Base-by-base conservation (phyloP, 35 echinoderm and acorn worm species). In the Hemicentrotus pulcherrimus region DNA sequence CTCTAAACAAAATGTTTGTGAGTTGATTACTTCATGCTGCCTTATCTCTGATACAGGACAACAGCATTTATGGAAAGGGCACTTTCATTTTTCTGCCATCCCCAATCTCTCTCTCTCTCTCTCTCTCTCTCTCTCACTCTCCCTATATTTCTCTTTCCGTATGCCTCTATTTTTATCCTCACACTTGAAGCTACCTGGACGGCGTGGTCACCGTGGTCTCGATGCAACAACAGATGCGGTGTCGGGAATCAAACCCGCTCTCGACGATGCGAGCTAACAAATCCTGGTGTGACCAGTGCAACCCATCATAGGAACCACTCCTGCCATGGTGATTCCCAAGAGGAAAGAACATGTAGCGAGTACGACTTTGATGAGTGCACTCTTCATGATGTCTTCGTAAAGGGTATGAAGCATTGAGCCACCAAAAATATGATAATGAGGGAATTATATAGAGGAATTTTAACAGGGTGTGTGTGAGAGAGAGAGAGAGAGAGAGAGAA, bases 171-270 rank as follows among this genome's bases (percentile, higher is more conserved):
- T 15, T 50, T 55, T 55, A 11, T 55, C 6, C 50, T 55, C 5
- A 55, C n/a, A 4, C 19, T 28, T 78, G 3, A 22, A 78, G 65
- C 65, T 1, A 3, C 24, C 18, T 93, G 47, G 91, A 14, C 48
- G 0, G 47, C 35, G 30, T 93, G 91, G 91, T 93, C 91, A 58
- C 91, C 47, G 24, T 93, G 91, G 91, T 93, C 91, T 11, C 45
- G 5, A 19, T 93, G 91, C 91, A 28, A 47, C 91, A 93, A 93
- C 48, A 50, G 16, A 47, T 93, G 91, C n/a, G 91, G 91, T 19
- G 46, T 93, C 28, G 91, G 91, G 30, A 93, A 93, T 93, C 45
- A 58, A 15, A 93, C 91, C 30, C 46, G 91, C 9, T 31, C 30
- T 48, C 46, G 91, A 18, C 15, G 30, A 18, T 93, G 91, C 48